phyloP scores from a whole-genome alignment of 2,797 vertebrate genomes.

The Fundulus diaphanus region DNA sequence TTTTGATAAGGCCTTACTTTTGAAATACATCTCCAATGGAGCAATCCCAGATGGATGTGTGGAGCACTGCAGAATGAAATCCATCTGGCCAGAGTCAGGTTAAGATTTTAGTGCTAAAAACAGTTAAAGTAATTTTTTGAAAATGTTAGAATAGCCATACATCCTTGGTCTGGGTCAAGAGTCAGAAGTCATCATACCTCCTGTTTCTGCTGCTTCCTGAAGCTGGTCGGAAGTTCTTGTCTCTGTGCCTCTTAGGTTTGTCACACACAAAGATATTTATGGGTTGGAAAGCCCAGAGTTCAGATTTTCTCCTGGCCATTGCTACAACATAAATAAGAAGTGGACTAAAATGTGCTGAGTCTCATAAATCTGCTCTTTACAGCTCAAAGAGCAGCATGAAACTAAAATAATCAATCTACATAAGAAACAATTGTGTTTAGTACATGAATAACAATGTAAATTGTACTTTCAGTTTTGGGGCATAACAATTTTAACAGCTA shows the following conservation, averaged over 20 bases:
- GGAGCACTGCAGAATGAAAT: too few species aligned
- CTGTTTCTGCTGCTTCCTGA: constrained; percentile 73
- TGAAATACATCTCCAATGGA: too few species aligned
- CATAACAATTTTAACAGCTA: too few species aligned
- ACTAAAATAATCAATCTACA: neutral
- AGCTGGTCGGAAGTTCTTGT: constrained; percentile 71
- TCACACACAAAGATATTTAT: constrained; percentile 73
- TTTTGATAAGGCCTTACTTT: too few species aligned
- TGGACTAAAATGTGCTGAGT: neutral
- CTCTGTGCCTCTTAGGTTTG: constrained; percentile 54
- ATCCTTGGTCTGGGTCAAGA: constrained; percentile 38
- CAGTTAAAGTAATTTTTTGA: neutral
- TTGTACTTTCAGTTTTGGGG: neutral
- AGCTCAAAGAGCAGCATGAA: neutral
- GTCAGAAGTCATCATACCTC: constrained; percentile 56
- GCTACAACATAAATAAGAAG: constrained; percentile 23
- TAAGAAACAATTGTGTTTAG: neutral
- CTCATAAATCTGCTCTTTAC: neutral
- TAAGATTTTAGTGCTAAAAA: neutral
- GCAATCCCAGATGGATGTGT: too few species aligned
- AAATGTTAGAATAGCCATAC: neutral
- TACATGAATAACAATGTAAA: neutral
- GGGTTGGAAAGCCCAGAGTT: constrained; percentile 58
- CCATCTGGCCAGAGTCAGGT: too few species aligned
- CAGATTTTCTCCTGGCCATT: constrained; percentile 23